Evolutionary conservation across 2,888 invertebrate species (phyloP), one percentile per base, ranked within the genome.

Genomic region (Lepidocyrtoides sp.): DNA sequence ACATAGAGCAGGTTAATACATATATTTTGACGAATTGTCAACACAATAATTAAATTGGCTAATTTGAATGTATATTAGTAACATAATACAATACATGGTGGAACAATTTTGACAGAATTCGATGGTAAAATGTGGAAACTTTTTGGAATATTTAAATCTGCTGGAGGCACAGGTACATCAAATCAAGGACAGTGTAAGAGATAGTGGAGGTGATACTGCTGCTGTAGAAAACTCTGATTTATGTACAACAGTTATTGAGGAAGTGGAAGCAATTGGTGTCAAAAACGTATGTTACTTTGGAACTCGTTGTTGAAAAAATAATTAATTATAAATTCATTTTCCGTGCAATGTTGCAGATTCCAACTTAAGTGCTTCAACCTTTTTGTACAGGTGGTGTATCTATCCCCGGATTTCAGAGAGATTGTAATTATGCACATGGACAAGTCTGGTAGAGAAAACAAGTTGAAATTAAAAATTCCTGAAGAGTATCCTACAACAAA

Each of bases 191-290:
- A 8, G 32, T 8, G 7, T 8, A 44, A 17, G 12, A 5, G 23
- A 4, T 10, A 48, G 1, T 10, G 10, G 41, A 10, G 12, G 1
- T 48, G 10, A n/a, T n/a, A n/a, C n/a, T 48, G 12, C 4, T 54
- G 54, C 2, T 60, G 32, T 48, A 14, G 63, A 32, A 54, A 66
- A 88, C 17, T 23, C 29, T 17, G 86, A 91, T 0, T 32, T 89
- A 0, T 91, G 63, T 14, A 17, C 54, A 8, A n/a, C 91, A 0
- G 14, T 91, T 26, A 69, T 89, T 17, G 82, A 91, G 10, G 93
- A 92, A 44, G 66, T 93, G 3, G 92, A 93, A 79, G 2, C 5
- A n/a, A 89, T 93, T 41, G 93, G 93, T 14, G n/a, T 81, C 0
- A 36, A 87, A 23, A 92, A 93, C 26, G 92, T 92, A 66, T 36